phyloP scores from a whole-genome alignment of 2,113 vertebrate species.

The Holacanthus passer region DNA sequence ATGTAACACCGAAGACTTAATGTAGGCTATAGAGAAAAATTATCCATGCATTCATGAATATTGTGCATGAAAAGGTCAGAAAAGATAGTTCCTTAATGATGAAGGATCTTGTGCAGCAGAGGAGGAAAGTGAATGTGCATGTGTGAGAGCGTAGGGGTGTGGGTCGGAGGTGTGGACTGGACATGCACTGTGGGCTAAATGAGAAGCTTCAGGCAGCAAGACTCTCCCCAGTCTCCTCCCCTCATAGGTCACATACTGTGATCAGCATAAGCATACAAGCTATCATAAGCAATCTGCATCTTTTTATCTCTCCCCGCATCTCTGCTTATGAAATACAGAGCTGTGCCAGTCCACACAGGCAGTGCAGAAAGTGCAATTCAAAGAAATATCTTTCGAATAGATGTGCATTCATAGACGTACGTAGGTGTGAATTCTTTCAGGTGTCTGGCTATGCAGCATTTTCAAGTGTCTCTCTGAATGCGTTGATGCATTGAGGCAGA shows the following conservation, averaged over 20 bases:
- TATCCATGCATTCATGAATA: slow-evolving; percentile 41
- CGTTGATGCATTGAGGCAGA: not conserved
- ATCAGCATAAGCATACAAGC: slow-evolving; percentile 40
- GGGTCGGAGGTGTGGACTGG: not conserved
- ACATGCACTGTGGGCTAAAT: slow-evolving; percentile 28
- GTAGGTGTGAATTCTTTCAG: slow-evolving; percentile 3
- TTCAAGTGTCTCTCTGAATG: not conserved
- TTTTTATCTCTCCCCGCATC: slow-evolving; percentile 30
- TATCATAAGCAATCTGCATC: slow-evolving; percentile 54
- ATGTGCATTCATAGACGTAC: slow-evolving; percentile 18
- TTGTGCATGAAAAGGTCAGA: slow-evolving; percentile 55
- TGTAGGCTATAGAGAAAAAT: slow-evolving; percentile 40
- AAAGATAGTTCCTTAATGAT: slow-evolving; percentile 55
- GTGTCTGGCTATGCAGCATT: not conserved
- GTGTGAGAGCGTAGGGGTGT: not conserved
- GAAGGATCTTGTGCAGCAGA: slow-evolving; percentile 19
- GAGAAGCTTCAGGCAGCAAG: slow-evolving; percentile 43
- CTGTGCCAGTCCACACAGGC: slow-evolving; percentile 3
- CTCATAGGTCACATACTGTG: slow-evolving; percentile 49
- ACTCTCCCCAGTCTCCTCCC: slow-evolving; percentile 38
- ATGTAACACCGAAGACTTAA: slow-evolving; percentile 31
- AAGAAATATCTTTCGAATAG: slow-evolving; percentile 1
- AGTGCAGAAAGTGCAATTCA: not conserved
- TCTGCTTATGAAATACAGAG: slow-evolving; percentile 35
- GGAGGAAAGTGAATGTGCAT: not conserved